A percentile compares a stretch with the other conserved stretches of the same genome.
Evolutionary conservation across 1,140 invertebrate species (phyloP).

Genomic region (Lethrus apterus): DNA sequence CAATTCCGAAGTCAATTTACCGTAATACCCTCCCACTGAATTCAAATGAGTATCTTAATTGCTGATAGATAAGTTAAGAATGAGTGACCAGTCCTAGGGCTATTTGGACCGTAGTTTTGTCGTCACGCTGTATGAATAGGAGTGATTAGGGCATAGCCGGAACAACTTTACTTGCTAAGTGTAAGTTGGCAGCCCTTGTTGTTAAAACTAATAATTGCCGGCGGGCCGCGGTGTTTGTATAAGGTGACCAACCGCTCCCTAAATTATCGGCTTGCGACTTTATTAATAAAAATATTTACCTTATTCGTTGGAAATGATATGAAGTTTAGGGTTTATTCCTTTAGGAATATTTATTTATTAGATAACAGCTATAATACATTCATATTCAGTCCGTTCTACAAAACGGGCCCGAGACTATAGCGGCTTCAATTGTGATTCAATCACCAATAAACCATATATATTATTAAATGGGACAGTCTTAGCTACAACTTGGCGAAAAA

Average conservation of each 20-base stretch:
- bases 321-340: conserved; percentile 4
- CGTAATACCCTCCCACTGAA: conserved; percentile 13
- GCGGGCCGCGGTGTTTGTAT: conserved; percentile 26
- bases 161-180: conserved; percentile 27
- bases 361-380: no score
- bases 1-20: conserved; percentile 9
- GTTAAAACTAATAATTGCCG: conserved; percentile 35
- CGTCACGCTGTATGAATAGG: conserved; percentile 25
- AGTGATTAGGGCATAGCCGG: conserved; percentile 28
- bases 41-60: conserved; percentile 17
- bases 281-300: conserved; percentile 15
- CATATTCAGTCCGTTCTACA: no score
- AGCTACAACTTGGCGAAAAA: no score
- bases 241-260: conserved; percentile 28
- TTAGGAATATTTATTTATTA: no score
- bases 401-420: no score
- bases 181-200: conserved; percentile 32
- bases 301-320: neutral
- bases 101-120: conserved; percentile 12
- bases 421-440: no score
- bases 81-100: conserved; percentile 12
- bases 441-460: no score
- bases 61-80: conserved; percentile 16
- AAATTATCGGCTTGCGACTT: conserved; percentile 25
- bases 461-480: no score